A percentile compares a stretch with the other conserved stretches of the same genome.
Evolutionary conservation across 2,113 vertebrate species (phyloP).

Genomic region (Scartelaos histophorus): DNA sequence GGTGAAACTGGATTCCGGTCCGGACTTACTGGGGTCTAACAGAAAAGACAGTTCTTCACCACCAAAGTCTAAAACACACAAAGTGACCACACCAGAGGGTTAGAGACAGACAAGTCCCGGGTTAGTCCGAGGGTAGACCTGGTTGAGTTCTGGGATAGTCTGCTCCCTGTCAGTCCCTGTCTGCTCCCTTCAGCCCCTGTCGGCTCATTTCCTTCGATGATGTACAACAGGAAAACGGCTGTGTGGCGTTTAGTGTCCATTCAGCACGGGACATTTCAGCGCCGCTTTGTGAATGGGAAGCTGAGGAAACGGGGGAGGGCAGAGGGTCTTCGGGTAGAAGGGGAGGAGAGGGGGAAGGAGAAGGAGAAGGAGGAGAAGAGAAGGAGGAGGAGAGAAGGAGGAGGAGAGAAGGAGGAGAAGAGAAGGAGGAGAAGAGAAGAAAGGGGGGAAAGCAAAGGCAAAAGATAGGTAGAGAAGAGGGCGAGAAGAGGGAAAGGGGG

Average conservation of each 20-base stretch:
- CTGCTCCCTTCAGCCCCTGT: background rate
- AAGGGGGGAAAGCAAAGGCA: too few species aligned
- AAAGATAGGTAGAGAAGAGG: constrained; percentile 16
- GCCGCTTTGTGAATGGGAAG: constrained; percentile 22
- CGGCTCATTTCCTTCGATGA: background rate
- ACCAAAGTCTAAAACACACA: constrained; percentile 72
- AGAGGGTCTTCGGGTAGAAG: constrained; percentile 23
- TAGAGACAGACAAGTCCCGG: background rate
- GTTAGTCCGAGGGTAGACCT: background rate
- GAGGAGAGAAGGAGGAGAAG: constrained; percentile 62
- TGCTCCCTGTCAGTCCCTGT: too few species aligned
- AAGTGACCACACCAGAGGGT: constrained; percentile 17
- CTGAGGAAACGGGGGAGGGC: constrained; percentile 14
- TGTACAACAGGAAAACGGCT: constrained; percentile 21
- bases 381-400: constrained; percentile 21
- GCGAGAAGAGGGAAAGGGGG: constrained; percentile 66
- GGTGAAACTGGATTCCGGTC: constrained; percentile 51
- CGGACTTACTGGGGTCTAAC: constrained; percentile 74
- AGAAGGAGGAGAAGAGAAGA: constrained; percentile 58
- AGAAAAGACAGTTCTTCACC: constrained; percentile 83
- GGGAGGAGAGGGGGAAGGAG: constrained; percentile 54
- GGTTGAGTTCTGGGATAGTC: background rate
- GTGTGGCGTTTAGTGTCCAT: constrained; percentile 43
- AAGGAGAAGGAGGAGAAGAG: too few species aligned
- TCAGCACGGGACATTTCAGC: constrained; percentile 41